Base-by-base conservation (phyloP, 2,113 vertebrate genomes). In the Colossoma macropomum region DNA sequence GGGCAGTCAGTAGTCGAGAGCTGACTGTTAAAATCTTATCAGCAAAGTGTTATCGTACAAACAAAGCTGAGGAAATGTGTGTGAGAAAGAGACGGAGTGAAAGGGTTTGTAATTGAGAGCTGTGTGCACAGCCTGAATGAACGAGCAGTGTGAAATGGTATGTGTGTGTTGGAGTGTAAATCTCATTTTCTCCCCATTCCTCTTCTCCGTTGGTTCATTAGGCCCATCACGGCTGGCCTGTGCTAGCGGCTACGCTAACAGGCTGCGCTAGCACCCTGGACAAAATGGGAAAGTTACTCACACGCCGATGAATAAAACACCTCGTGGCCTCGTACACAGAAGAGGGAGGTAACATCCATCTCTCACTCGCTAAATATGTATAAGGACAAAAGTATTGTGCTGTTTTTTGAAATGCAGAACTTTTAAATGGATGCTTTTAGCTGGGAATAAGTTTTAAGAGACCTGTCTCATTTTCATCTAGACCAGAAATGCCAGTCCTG, bases 141-240 rank as follows among this genome's bases (percentile, higher is more conserved):
- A 65, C 10, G 59, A 62, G n/a, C 76, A 70, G 84, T 79, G 65
- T 69, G 66, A 82, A 82, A 86, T 79, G 84, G 28, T 81, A 17
- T 66, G 73, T 76, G 80, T 72, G 85, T 86, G 72, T 76, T 80
- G 77, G 72, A 77, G 81, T 76, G 65, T 80, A 86, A 86, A 86
- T 77, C 77, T 83, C 10, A 86, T 86, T 86, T 79, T 86, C 65
- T 80, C 32, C 71, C 68, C 65, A 75, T 86, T 83, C 28, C 72
- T 66, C 50, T 76, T 30, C 54, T 25, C 66, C 48, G 21, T 71
- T 71, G 81, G 59, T 86, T 83, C 77, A 80, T 86, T 80, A 83
- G 30, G 63, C 65, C 59, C 65, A 34, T 50, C 34, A 71, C 48
- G 28, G 32, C 80, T 73, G 72, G 30, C 38, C 41, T 16, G 52